Evolutionary conservation across 2,888 invertebrate species (phyloP), one percentile per base, ranked within the genome.

Genomic region (Prosopocoilus inquinatus): DNA sequence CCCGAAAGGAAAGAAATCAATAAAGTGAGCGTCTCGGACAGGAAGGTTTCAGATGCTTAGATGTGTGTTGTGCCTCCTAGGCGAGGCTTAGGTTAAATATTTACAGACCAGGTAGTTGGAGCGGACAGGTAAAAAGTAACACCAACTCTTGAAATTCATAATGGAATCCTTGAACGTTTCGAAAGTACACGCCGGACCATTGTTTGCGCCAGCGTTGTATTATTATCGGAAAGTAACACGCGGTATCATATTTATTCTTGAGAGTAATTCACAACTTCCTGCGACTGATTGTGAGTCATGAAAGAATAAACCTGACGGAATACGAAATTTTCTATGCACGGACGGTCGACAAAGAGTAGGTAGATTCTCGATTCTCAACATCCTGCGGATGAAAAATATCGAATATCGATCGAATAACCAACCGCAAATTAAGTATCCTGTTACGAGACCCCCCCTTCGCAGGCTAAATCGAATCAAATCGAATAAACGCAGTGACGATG

Each of bases 371-470:
- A 58, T 61, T 56, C 20, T 20, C 61, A 55, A 68, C 70, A 70
- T 72, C 71, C 71, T 70, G 68, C 65, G 69, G 69, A 67, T 67
- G 64, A 55, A 55, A 53, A 51, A 58, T 66, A 67, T 72, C 68
- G 66, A 68, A 69, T 72, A 64, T 69, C 70, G 66, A 70, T 69
- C 79, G 78, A 80, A 80, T 79, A 79, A 32, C 39, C 28, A 32
- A 12, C 16, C 8, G 3, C 12, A 8, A 15, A 41, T 3, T 15
- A n/a, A 41, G 11, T 41, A 41, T 41, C 41, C 9, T 12, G 12
- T 41, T 9, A 36, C 9, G 8, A n/a, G 8, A 9, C 36, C 9
- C 5, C 5, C 2, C 8, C 36, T 5, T 36, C 3, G 8, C n/a
- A 36, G 11, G 11, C 36, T 1, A 36, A 36, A n/a, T n/a, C n/a